Evolutionary conservation across 2,797 vertebrate genomes (phyloP).

Genomic region (Lagorchestes hirsutus): DNA sequence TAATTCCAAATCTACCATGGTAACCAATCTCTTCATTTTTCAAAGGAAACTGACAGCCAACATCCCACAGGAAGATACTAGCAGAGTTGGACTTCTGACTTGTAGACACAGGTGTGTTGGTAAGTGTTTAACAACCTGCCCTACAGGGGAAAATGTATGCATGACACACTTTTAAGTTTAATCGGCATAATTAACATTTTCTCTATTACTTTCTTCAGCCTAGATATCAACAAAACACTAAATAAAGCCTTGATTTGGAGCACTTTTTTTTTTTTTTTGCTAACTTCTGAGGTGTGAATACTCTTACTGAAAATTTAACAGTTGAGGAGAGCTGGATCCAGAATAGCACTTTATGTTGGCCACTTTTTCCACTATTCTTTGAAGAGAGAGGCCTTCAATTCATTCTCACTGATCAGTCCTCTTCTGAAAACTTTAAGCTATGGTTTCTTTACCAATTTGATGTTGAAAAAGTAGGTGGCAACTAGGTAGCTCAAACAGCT

Average conservation of each 20-base stretch:
- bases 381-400: neutral
- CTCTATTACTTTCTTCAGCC: neutral
- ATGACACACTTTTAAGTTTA: conserved; percentile 1
- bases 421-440: neutral
- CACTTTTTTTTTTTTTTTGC: neutral
- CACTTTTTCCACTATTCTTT: neutral
- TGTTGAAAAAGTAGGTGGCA: neutral
- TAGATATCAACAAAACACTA: neutral
- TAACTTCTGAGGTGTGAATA: neutral
- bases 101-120: neutral
- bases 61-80: neutral
- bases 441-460: neutral
- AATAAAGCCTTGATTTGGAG: neutral
- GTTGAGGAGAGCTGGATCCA: neutral
- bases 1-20: neutral
- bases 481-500: neutral
- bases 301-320: neutral
- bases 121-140: neutral
- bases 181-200: neutral
- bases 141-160: neutral
- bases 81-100: neutral
- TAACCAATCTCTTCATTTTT: neutral
- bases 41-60: neutral
- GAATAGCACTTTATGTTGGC: neutral
- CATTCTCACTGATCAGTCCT: neutral